Evolutionary conservation across 2,888 invertebrate species (phyloP), one percentile per base, ranked within the genome.

Genomic region (Horisme vitalbata): DNA sequence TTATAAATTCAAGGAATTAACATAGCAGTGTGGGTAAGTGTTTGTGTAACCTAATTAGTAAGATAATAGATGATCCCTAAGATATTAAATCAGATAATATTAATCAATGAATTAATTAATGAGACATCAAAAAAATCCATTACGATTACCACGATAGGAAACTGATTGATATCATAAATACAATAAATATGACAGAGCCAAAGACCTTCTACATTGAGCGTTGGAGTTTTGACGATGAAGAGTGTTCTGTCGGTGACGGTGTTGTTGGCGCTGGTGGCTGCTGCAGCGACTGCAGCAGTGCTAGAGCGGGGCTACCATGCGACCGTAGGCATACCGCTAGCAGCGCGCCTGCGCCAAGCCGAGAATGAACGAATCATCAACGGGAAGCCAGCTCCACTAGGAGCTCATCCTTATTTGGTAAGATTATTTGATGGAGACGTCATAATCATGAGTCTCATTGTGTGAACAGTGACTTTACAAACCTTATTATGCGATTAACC

Each of bases 371-470:
- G 44, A 14, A 44, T 49, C 3, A 20, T 39, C 1, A 39, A 39
- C 4, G 49, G 49, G 7, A 31, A 41, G 26, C 44, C 39, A 24
- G 44, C 49, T n/a, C 49, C 39, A 1, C 9, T 44, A 6, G 49
- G 49, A 30, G 31, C 43, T 14, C 44, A 44, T 27, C 44, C 48
- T 4, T 48, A 43, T 10, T 20, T 48, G 30, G 43, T 33, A 8
- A 36, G 36, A 3, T 7, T 3, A 12, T 10, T 10, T 55, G 45
- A 0, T 68, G 5, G 1, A 8, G 20, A 2, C 20, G 20, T 8
- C 8, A 4, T 8, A 4, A 18, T 4, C 18, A 18, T 4, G 18
- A 4, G 18, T 5, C n/a, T n/a, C n/a, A n/a, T n/a, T n/a, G n/a
- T n/a, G n/a, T n/a, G n/a, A n/a, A n/a, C n/a, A n/a, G n/a, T n/a